These are phyloP conservation scores for Rhagoletis pomonella DNA, from an alignment of 1,140 invertebrate species.

Conservation along the genomic window DNA sequence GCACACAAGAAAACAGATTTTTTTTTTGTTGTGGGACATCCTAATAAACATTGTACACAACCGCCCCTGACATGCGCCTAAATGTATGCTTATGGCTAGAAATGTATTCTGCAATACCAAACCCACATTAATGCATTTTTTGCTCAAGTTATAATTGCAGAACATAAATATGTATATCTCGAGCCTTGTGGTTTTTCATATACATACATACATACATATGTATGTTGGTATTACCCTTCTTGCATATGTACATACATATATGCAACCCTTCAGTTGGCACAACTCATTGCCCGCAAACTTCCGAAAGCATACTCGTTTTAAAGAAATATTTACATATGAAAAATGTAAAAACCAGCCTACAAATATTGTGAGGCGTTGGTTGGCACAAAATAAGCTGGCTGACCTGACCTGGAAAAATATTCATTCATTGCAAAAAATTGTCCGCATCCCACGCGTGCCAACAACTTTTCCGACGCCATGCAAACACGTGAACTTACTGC, in stretches of 20 bases:
- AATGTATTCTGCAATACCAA: no score
- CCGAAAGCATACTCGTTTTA: background rate
- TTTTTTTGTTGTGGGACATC: no score
- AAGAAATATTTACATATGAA: background rate
- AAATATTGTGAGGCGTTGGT: background rate
- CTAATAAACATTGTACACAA: background rate
- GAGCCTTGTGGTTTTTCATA: background rate
- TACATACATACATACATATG: background rate
- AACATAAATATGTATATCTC: background rate
- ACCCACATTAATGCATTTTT: background rate
- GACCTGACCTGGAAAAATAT: constrained; percentile 30
- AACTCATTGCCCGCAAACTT: background rate
- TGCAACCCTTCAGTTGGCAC: background rate
- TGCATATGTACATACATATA: background rate
- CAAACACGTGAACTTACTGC: background rate
- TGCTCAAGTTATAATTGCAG: background rate
- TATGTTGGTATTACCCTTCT: background rate
- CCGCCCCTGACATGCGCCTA: background rate
- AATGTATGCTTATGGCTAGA: background rate
- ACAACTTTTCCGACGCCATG: constrained; percentile 19
- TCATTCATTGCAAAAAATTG: constrained; percentile 1
- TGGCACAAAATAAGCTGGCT: constrained; percentile 17
- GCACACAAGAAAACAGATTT: no score
- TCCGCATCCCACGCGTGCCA: constrained; percentile 25
- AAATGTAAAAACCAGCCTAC: background rate